These are phyloP conservation scores for Cheilosia grossa DNA, from an alignment of 2,888 invertebrate species.

Conservation along the genomic window DNA sequence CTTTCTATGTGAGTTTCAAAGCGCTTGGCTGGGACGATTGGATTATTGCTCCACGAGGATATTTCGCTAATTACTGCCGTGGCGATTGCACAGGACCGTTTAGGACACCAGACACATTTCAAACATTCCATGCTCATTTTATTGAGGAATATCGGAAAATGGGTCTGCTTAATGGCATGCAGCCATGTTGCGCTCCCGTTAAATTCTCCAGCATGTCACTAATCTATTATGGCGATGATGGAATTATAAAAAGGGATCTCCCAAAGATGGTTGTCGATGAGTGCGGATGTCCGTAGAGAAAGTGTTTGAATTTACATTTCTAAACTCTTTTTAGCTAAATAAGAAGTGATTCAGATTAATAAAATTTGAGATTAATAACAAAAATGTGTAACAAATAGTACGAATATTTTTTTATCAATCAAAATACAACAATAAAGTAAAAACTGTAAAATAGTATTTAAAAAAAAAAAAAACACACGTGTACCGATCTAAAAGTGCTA, in stretches of 20 bases:
- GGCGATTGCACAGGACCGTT: constrained; percentile 92
- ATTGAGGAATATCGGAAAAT: constrained; percentile 94
- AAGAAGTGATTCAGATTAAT: constrained; percentile 26
- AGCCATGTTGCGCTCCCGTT: constrained; percentile 95
- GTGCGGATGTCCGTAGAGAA: constrained; percentile 93
- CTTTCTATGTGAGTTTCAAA: constrained; percentile 95
- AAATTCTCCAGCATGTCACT: constrained; percentile 96
- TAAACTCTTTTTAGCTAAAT: constrained; percentile 35
- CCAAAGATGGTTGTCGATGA: constrained; percentile 98
- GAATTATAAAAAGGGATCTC: constrained; percentile 95
- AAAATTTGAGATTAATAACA: constrained; percentile 21
- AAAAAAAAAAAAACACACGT: not conserved
- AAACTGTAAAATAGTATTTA: constrained; percentile 38
- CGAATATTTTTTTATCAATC: constrained; percentile 58
- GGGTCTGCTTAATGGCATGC: constrained; percentile 89
- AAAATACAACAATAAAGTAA: constrained; percentile 20
- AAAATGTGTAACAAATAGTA: constrained; percentile 49
- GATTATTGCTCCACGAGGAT: constrained; percentile 95
- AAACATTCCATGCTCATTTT: constrained; percentile 95
- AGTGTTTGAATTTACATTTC: not conserved
- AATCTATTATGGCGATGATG: constrained; percentile 94
- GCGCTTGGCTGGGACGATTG: constrained; percentile 97
- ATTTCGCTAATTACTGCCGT: constrained; percentile 96
- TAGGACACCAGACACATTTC: constrained; percentile 91
- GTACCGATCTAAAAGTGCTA: not conserved